Evolutionary conservation across 2,113 vertebrate genomes (phyloP), one percentile per base, ranked within the genome.

Genomic region (Arizona elegans): DNA sequence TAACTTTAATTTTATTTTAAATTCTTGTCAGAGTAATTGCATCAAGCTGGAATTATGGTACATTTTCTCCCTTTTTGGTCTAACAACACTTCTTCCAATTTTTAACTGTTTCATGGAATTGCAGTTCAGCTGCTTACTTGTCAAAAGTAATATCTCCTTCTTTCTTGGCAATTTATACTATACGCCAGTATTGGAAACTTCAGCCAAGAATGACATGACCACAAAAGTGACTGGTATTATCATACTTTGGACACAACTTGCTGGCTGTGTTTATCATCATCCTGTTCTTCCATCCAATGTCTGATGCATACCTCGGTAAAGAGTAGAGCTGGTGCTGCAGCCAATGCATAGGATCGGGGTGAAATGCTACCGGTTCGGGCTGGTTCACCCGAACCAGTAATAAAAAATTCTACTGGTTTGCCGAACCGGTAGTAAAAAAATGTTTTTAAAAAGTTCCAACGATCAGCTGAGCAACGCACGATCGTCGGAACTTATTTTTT

Each of bases 1-100:
- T 98, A 98, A 97, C 96, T 97, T 97, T 98, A 98, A 98, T 98
- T 98, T 98, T 97, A 98, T 98, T 98, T 98, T 96, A 98, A 98
- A 97, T 97, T 97, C 97, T 97, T 97, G 97, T 97, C 97, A 97
- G 94, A 97, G 95, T 98, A 98, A 98, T 98, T 98, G 97, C 97
- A 97, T 97, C 97, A 98, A 98, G 97, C 96, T 98, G 97, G 96
- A 94, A 97, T 97, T 97, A 97, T 29, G 95, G 96, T 96, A 94
- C 89, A 15, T 96, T 97, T 95, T 97, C 95, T 96, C 93, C 94
- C 91, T 95, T 92, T 96, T 96, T 90, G 92, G 91, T 94, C 3
- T 93, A 93, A 87, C 58, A 93, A 91, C 24, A 96, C 90, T 94
- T 97, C 94, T 97, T 93, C 93, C 56, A 95, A 43, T 81, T 92